These are phyloP conservation scores for Ptychodera flava DNA, from an alignment of 35 echinoderm and acorn worm species.

Conservation along the genomic window DNA sequence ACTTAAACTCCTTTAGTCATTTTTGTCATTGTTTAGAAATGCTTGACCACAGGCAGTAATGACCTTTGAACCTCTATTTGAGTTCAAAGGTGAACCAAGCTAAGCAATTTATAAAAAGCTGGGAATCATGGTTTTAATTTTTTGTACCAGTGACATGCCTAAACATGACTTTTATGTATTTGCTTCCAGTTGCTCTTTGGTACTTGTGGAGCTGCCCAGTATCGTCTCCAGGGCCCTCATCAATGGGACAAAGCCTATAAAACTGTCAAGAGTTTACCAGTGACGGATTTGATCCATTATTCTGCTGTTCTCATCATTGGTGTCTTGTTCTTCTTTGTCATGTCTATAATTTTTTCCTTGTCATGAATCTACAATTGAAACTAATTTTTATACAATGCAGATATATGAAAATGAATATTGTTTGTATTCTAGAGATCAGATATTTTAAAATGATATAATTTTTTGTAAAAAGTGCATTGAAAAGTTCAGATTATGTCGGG, in stretches of 20 bases:
- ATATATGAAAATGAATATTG: background rate
- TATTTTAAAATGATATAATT: background rate
- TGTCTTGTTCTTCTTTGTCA: background rate
- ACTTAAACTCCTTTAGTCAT: too few relatives aligned
- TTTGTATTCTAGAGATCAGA: background rate
- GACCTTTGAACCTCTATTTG: too few relatives aligned
- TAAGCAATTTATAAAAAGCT: too few relatives aligned
- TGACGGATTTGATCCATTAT: slow-evolving; percentile 61
- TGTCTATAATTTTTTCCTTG: background rate
- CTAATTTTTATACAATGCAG: too few relatives aligned
- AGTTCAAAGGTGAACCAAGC: too few relatives aligned
- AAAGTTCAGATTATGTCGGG: too few relatives aligned
- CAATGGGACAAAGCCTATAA: slow-evolving; percentile 57
- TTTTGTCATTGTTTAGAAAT: too few relatives aligned
- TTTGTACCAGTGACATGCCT: too few relatives aligned
- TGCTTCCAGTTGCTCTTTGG: slow-evolving; percentile 73
- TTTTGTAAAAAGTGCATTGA: background rate
- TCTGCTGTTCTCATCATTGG: slow-evolving; percentile 10
- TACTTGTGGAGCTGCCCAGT: slow-evolving; percentile 88
- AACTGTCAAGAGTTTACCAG: slow-evolving; percentile 55
- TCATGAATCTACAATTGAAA: background rate
- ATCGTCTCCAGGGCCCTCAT: slow-evolving; percentile 76
- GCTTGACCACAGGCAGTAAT: too few relatives aligned
- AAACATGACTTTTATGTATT: too few relatives aligned
- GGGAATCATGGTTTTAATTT: too few relatives aligned